A percentile compares a stretch with the other conserved stretches of the same genome.
Evolutionary conservation across 2,888 invertebrate genomes (phyloP).

Genomic region (Palloptera scutellata): DNA sequence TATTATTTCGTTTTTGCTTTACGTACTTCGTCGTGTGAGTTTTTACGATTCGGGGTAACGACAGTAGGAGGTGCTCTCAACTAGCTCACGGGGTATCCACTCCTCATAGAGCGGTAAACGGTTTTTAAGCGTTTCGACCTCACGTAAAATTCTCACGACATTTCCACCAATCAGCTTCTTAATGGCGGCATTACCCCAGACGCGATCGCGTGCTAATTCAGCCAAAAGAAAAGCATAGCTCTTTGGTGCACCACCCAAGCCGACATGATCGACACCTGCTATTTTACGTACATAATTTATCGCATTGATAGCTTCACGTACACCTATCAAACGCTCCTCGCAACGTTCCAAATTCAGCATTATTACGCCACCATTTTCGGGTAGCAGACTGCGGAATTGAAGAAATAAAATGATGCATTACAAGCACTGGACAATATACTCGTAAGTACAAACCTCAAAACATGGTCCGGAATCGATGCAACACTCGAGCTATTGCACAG

Average conservation of each 20-base stretch:
- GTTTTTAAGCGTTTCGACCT: conserved; percentile 64
- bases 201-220: conserved; percentile 69
- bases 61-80: conserved; percentile 68
- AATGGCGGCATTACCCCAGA: conserved; percentile 69
- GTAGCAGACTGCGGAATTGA: conserved; percentile 49
- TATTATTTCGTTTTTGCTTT: background rate
- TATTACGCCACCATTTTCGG: conserved; percentile 70
- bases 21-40: background rate
- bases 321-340: conserved; percentile 59
- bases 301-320: conserved; percentile 66
- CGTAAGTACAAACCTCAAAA: conserved; percentile 65
- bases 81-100: conserved; percentile 66
- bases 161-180: conserved; percentile 70
- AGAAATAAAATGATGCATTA: background rate
- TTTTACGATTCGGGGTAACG: conserved; percentile 65
- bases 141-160: conserved; percentile 68
- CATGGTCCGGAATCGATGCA: conserved; percentile 80
- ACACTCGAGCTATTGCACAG: conserved; percentile 78
- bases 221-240: conserved; percentile 70
- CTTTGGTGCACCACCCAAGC: conserved; percentile 67
- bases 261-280: conserved; percentile 74
- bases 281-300: conserved; percentile 73
- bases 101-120: conserved; percentile 67
- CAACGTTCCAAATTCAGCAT: conserved; percentile 71
- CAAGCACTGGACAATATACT: background rate